Evolutionary conservation across 2,797 vertebrate genomes (phyloP), one percentile per base, ranked within the genome.

Genomic region (Hybognathus amarus): DNA sequence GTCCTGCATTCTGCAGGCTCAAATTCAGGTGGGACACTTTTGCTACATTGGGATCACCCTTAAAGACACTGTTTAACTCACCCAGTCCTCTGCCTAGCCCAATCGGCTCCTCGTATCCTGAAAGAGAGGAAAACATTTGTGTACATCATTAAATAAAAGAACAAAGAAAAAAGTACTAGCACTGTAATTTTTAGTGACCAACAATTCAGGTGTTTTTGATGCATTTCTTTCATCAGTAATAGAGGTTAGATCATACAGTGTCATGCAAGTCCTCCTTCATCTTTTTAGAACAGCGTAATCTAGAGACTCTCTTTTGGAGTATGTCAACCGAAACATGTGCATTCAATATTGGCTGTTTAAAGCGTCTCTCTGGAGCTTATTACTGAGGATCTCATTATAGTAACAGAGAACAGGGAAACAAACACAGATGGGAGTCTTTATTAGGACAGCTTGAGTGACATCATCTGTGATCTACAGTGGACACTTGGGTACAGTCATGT

Each of bases 41-140:
- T 59, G 36, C 40, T 24, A 2, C 22, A 74, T 20, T 7, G 2
- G 12, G 1, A 42, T 18, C 15, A 13, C 27, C 24, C 59, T 7
- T 17, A 63, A 38, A 2, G 13, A 11, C 22, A 59, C 9, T 4
- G n/a, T 42, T 40, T 63, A 59, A 83, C 85, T 85, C 40, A 87
- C 87, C 87, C 13, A 47, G 63, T 78, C 38, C 83, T 74, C 61
- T 61, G n/a, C 76, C 79, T 27, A 77, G 77, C 13, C 73, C 83
- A 50, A 45, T 83, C 1, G 87, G 67, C 56, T 88, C 87, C 71
- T 88, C 85, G 9, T 24, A 85, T 47, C 85, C 85, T 88, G 36
- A 85, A 87, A 74, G 12, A 77, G 8, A 76, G 3, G 22, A 71
- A 76, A 69, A 83, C 50, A 59, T 24, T 27, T 71, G 42, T 56